phyloP scores from a whole-genome alignment of 1,140 invertebrate genomes.

The Aphis gossypii region DNA sequence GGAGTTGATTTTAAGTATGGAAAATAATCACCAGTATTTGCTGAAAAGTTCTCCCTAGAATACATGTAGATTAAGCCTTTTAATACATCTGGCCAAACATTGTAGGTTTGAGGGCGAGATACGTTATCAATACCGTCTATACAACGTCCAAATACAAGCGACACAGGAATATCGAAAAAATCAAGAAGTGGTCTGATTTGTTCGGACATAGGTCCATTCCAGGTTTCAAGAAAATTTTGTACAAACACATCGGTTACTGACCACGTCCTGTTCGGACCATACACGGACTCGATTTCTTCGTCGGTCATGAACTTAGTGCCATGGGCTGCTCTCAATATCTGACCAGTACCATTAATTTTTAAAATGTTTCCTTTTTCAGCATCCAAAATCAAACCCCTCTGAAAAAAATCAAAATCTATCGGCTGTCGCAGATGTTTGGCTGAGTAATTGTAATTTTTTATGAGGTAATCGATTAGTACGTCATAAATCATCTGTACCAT shows the following conservation, averaged over 20 bases:
- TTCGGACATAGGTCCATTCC: constrained; percentile 70
- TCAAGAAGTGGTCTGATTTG: constrained; percentile 75
- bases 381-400: constrained; percentile 80
- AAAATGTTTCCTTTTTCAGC: constrained; percentile 77
- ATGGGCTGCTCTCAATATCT: constrained; percentile 74
- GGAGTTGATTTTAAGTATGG: constrained; percentile 70
- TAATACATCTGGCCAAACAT: constrained; percentile 74
- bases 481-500: constrained; percentile 73
- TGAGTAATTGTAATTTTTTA: constrained; percentile 71
- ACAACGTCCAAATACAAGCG: constrained; percentile 75
- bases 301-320: constrained; percentile 71
- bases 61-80: constrained; percentile 73
- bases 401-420: constrained; percentile 70
- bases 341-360: constrained; percentile 70
- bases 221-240: constrained; percentile 69
- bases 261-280: constrained; percentile 72
- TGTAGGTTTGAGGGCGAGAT: constrained; percentile 65
- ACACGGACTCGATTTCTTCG: constrained; percentile 70
- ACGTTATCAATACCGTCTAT: constrained; percentile 75
- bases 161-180: constrained; percentile 78
- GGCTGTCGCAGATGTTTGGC: constrained; percentile 67
- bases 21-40: constrained; percentile 71
- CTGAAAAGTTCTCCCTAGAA: constrained; percentile 69
- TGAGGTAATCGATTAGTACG: constrained; percentile 70
- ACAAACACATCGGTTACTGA: constrained; percentile 68